Conservation (phyloP, 2,797 vertebrate genomes). For the Pantherophis alleghaniensis region DNA sequence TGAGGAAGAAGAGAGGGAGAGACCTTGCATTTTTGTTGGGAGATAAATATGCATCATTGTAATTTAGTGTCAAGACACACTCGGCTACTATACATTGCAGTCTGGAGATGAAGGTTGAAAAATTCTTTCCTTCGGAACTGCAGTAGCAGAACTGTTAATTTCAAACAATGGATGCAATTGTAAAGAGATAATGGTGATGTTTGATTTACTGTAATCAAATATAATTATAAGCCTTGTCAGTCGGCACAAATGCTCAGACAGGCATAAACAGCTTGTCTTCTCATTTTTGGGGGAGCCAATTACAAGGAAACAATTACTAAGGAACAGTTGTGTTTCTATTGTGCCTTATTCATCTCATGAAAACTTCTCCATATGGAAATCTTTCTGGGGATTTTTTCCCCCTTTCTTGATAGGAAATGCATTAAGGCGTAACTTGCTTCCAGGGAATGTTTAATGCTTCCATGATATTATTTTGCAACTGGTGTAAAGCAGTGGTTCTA, state of each 20-base stretch:
- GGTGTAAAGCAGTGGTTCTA: background rate
- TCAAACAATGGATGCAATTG: constrained; percentile 52
- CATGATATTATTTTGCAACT: background rate
- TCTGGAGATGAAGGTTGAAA: constrained; percentile 42
- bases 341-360: background rate
- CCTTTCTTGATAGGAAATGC: background rate
- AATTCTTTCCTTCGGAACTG: constrained; percentile 32
- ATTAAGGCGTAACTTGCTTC: background rate
- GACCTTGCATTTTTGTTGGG: background rate
- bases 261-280: constrained; percentile 15
- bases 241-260: constrained; percentile 13
- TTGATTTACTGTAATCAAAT: constrained; percentile 63
- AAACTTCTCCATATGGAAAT: background rate
- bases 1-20: constrained; percentile 5
- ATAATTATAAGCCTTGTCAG: constrained; percentile 58
- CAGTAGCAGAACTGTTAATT: constrained; percentile 52
- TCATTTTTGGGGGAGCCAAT: constrained; percentile 25
- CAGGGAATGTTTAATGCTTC: background rate
- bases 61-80: background rate
- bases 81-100: background rate
- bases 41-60: background rate
- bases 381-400: background rate
- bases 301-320: constrained; percentile 24
- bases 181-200: constrained; percentile 51
- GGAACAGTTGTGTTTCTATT: background rate